phyloP scores from a whole-genome alignment of 2,113 vertebrate genomes.

The Tylochromis polylepis region DNA sequence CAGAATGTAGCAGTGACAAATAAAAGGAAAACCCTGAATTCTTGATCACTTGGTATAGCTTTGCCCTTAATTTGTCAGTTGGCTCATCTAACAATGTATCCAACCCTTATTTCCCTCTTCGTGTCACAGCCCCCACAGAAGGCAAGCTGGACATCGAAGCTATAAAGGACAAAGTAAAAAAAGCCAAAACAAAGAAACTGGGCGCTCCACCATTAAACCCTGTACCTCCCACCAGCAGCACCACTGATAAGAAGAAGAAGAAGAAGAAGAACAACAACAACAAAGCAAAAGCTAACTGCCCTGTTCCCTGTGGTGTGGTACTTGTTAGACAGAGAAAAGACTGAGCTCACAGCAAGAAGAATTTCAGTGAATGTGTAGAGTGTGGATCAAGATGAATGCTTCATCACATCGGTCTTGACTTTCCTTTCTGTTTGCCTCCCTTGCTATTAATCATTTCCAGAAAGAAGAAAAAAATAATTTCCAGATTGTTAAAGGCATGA shows the following conservation, averaged over 20 bases:
- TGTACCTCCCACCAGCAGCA: slow-evolving; percentile 65
- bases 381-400: not conserved
- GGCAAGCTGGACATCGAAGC: slow-evolving; percentile 86
- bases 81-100: not conserved
- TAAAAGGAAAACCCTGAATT: not conserved
- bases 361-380: not conserved
- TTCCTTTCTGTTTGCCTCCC: not conserved
- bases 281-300: slow-evolving; percentile 48
- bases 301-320: not conserved
- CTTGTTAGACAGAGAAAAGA: not conserved
- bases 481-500: not conserved
- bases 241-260: slow-evolving; percentile 78
- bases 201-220: slow-evolving; percentile 84
- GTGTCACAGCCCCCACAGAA: slow-evolving; percentile 74
- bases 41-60: not conserved
- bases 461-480: not conserved
- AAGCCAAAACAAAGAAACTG: slow-evolving; percentile 90
- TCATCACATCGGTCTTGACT: fast-evolving
- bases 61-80: not conserved
- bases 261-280: slow-evolving; percentile 59
- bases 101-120: not conserved
- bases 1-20: not conserved
- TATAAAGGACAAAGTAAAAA: slow-evolving; percentile 92
- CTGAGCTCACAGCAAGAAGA: not conserved
- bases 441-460: not conserved